Percentiles rank a stretch among this genome's conserved stretches.
Conservation (phyloP, 2,888 invertebrate genomes). For the Oscheius onirici region DNA sequence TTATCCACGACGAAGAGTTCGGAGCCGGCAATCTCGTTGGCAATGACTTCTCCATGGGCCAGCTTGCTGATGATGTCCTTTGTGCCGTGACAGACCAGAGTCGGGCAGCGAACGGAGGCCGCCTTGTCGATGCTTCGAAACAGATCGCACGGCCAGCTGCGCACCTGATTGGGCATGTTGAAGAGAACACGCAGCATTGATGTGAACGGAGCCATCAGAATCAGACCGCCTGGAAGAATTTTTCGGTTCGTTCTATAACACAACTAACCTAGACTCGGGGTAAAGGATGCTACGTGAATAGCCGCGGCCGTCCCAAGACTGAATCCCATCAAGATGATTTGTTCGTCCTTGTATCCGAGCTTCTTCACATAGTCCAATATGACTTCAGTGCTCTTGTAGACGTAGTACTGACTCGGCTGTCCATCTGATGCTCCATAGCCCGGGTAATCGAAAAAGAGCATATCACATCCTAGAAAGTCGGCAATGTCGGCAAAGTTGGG, state of each 20-base stretch:
- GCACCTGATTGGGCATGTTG: constrained; percentile 16
- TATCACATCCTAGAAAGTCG: constrained; percentile 54
- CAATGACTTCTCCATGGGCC: constrained; percentile 38
- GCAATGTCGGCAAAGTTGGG: constrained; percentile 58
- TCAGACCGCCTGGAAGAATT: constrained; percentile 42
- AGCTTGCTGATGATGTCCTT: constrained; percentile 46
- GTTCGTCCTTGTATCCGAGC: constrained; percentile 41
- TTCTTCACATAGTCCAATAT: constrained; percentile 41
- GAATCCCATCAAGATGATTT: constrained; percentile 55
- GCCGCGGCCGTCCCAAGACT: constrained; percentile 33
- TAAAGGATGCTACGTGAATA: constrained; percentile 13
- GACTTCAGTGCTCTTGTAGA: constrained; percentile 48
- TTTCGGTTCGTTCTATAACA: not conserved
- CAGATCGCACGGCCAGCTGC: constrained; percentile 42
- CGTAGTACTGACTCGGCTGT: constrained; percentile 39
- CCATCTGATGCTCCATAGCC: constrained; percentile 56
- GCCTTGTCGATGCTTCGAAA: constrained; percentile 51
- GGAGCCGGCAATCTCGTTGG: constrained; percentile 37
- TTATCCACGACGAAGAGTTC: constrained; percentile 41
- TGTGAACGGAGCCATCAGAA: constrained; percentile 59
- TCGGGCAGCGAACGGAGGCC: constrained; percentile 41
- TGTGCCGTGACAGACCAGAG: constrained; percentile 53
- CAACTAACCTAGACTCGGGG: not conserved
- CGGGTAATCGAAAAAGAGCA: constrained; percentile 55
- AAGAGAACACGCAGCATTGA: constrained; percentile 46